Evolutionary conservation across 1,140 invertebrate genomes (phyloP).

Genomic region (Lordiphosa clarofinis): DNA sequence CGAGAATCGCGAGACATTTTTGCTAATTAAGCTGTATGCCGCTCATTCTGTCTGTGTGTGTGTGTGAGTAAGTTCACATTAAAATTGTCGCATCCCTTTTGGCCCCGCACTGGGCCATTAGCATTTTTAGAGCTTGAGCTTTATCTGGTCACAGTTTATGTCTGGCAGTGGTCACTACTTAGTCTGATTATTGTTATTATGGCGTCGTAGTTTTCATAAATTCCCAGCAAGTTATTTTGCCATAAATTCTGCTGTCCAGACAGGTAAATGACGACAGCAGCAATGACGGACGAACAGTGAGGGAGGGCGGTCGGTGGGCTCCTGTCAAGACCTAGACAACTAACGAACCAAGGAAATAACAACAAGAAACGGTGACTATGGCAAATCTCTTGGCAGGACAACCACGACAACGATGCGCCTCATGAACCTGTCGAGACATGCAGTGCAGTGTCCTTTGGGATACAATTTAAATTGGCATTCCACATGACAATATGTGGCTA

Average conservation of each 20-base stretch:
- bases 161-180: slow-evolving; percentile 76
- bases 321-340: slow-evolving; percentile 66
- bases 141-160: slow-evolving; percentile 72
- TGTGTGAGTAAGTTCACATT: slow-evolving; percentile 4
- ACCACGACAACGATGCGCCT: slow-evolving; percentile 26
- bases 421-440: slow-evolving; percentile 36
- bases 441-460: slow-evolving; percentile 68
- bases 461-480: slow-evolving; percentile 76
- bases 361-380: slow-evolving; percentile 57
- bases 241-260: slow-evolving; percentile 56
- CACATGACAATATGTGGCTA: slow-evolving; percentile 59
- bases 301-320: slow-evolving; percentile 4
- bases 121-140: slow-evolving; percentile 11
- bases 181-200: slow-evolving; percentile 78
- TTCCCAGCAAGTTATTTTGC: slow-evolving; percentile 74
- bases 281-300: slow-evolving; percentile 23
- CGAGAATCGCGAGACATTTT: slow-evolving; percentile 46
- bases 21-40: slow-evolving; percentile 72
- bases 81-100: slow-evolving; percentile 14
- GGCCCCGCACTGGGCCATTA: too few species aligned
- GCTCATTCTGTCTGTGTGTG: not conserved
- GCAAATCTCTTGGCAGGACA: slow-evolving; percentile 50
- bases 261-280: slow-evolving; percentile 30
- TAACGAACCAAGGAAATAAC: slow-evolving; percentile 54
- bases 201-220: slow-evolving; percentile 77